These are phyloP conservation scores for Callochromis pleurospilus DNA, from an alignment of 2,113 vertebrate genomes.

Conservation along the genomic window DNA sequence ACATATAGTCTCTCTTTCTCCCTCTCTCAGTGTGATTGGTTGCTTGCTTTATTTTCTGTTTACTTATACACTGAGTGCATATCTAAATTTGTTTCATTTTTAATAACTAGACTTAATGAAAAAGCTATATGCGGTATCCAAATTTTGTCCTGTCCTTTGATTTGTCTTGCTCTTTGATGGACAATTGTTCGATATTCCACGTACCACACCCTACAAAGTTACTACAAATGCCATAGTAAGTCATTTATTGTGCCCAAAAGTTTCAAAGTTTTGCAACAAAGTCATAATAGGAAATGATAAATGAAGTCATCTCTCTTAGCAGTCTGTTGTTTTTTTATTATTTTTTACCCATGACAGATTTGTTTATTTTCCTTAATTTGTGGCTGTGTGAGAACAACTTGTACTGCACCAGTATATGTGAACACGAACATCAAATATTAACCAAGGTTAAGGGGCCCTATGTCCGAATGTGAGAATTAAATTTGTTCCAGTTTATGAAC, in stretches of 20 bases:
- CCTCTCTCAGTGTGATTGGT: not conserved
- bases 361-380: not conserved
- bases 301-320: not conserved
- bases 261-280: not conserved
- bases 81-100: not conserved
- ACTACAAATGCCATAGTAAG: not conserved
- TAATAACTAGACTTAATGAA: not conserved
- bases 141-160: not conserved
- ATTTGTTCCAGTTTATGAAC: conserved; percentile 31
- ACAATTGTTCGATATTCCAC: not conserved
- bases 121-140: not conserved
- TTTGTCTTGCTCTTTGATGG: not conserved
- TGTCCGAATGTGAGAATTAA: conserved; percentile 29
- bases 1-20: not conserved
- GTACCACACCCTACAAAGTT: not conserved
- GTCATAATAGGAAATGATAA: not conserved
- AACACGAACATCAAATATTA: conserved; percentile 59
- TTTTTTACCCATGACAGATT: not conserved
- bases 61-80: not conserved
- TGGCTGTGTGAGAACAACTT: not conserved
- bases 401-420: not conserved
- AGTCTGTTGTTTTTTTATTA: accelerated
- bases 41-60: not conserved
- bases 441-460: conserved; percentile 32
- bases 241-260: not conserved